Evolutionary conservation across 2,113 vertebrate species (phyloP), one percentile per base, ranked within the genome.

Genomic region (Elgaria multicarinata): DNA sequence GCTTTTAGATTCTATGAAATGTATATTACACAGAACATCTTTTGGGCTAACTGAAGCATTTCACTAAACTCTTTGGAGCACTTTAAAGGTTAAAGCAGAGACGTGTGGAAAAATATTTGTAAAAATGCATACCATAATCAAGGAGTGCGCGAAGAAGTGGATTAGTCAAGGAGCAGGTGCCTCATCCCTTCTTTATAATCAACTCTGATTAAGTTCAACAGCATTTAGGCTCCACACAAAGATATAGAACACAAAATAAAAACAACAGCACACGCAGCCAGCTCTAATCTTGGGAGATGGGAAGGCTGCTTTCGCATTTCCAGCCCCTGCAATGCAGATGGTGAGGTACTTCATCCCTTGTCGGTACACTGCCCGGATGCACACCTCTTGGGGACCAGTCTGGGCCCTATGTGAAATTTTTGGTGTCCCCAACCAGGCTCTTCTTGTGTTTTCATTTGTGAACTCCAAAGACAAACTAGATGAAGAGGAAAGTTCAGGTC

Each of bases 61-160:
- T 2, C 0, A 46, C 14, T 0, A 3, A 20, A 81, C 76, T 0
- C 31, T 39, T 85, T 46, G 55, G 2, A 71, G 3, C 0, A n/a
- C 12, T 50, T 44, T 4, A 1, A 67, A 83, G 86, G 77, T 26
- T 1, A 81, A 2, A 74, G 9, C 0, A 36, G 0, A 9, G 42
- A 53, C 1, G 28, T 6, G 0, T 0, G 1, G 69, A 82, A 18
- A 24, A 85, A 18, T 20, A 44, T 71, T 58, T 55, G 62, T 26
- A 26, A 2, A 0, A 2, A 5, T 0, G 22, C 16, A 0, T 0
- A 0, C 28, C 42, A 66, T 75, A 77, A 92, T 66, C 69, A 2
- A 26, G 46, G 10, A 3, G 39, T 6, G 72, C 1, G 36, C 33
- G 71, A 36, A 14, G 0, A 1, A 46, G 67, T 14, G 2, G 44